A percentile compares a stretch with the other conserved stretches of the same genome.
Conservation (phyloP, 2,888 invertebrate genomes). For the Rotaria macrura region DNA sequence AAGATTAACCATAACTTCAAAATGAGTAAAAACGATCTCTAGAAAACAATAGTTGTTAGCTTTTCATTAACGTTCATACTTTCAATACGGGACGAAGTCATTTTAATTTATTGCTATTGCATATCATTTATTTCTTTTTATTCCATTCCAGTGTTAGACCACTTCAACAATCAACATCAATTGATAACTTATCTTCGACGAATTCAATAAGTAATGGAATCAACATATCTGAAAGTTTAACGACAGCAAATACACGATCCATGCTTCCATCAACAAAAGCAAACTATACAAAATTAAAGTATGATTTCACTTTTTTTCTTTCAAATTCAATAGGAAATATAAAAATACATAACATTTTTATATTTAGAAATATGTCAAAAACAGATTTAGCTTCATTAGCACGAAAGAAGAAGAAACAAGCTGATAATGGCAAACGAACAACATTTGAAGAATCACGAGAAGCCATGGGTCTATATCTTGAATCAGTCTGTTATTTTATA, state of each 20-base stretch:
- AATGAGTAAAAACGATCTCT: no score
- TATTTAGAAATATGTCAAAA: background rate
- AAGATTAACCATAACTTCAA: no score
- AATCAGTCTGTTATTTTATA: conserved; percentile 10
- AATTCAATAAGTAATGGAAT: background rate
- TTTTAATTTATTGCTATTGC: no score
- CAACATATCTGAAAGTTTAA: background rate
- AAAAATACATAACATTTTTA: background rate
- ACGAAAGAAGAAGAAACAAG: background rate
- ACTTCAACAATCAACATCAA: background rate
- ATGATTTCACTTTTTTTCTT: background rate
- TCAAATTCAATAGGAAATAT: no score
- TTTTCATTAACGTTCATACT: no score
- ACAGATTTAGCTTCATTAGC: conserved; percentile 7
- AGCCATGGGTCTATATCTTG: background rate
- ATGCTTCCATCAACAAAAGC: background rate
- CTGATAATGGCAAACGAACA: background rate
- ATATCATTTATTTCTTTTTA: background rate
- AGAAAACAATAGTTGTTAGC: no score
- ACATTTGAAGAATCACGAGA: background rate
- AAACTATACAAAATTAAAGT: conserved; percentile 8
- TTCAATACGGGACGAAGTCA: no score
- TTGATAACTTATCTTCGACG: background rate
- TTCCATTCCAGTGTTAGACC: background rate
- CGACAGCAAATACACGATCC: background rate